Conservation (phyloP, 2,888 invertebrate species). For the Polydrusus cervinus region DNA sequence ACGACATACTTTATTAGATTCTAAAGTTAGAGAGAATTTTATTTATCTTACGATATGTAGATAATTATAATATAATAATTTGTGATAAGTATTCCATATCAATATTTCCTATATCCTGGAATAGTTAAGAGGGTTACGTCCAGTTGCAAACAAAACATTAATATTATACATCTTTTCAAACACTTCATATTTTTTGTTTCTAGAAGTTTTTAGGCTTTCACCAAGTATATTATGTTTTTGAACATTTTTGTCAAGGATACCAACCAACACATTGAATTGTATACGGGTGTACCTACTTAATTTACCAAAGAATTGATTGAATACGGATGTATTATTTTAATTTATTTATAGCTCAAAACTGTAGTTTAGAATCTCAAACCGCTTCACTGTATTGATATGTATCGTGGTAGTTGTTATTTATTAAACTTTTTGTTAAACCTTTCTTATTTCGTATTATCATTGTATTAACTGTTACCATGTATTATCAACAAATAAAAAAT, state of each 20-base stretch:
- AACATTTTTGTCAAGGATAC: slow-evolving; percentile 4
- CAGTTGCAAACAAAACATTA: too few relatives aligned
- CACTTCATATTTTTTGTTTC: too few relatives aligned
- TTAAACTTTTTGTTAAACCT: slow-evolving; percentile 20
- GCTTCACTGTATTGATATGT: slow-evolving; percentile 24
- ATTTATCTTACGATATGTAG: too few relatives aligned
- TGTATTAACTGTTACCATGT: slow-evolving; percentile 41
- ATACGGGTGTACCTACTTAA: slow-evolving; percentile 39
- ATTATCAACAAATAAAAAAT: slow-evolving; percentile 41
- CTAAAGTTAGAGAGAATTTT: too few relatives aligned
- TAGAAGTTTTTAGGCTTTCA: too few relatives aligned
- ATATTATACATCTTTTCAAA: too few relatives aligned
- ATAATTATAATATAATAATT: too few relatives aligned
- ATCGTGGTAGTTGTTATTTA: slow-evolving; percentile 35
- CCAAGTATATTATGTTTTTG: too few relatives aligned
- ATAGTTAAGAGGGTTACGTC: too few relatives aligned
- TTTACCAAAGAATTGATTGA: slow-evolving; percentile 13
- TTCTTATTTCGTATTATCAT: slow-evolving; percentile 34
- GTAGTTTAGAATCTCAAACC: slow-evolving; percentile 23
- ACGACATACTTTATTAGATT: too few relatives aligned
- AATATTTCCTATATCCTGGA: too few relatives aligned
- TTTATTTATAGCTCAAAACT: slow-evolving; percentile 13
- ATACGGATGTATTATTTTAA: slow-evolving; percentile 14
- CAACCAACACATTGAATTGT: background rate
- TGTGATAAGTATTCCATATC: too few relatives aligned